Evolutionary conservation across 2,797 vertebrate genomes (phyloP).

Genomic region (Mareca penelope): DNA sequence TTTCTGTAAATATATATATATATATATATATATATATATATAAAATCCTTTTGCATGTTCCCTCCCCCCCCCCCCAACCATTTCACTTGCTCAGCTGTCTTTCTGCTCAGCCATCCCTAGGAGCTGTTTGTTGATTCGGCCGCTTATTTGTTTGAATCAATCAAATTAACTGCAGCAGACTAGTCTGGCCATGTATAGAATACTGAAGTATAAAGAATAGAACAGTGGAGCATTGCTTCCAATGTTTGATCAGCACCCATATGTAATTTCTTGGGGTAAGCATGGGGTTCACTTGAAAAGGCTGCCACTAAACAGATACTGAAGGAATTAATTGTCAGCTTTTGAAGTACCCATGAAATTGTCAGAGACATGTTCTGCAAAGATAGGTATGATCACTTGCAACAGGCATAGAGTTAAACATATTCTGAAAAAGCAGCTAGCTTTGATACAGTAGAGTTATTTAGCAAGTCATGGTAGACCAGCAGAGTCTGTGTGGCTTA

Average conservation of each 20-base stretch:
- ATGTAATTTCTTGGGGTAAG: not conserved
- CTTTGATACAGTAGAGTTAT: not conserved
- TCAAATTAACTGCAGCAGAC: conserved; percentile 29
- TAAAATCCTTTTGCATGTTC: not conserved
- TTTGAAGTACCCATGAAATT: not conserved
- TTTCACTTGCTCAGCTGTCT: not conserved
- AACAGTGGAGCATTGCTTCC: not conserved
- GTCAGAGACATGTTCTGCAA: not conserved
- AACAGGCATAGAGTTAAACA: not conserved
- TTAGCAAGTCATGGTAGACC: not conserved
- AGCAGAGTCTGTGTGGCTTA: not conserved
- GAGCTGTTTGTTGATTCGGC: conserved; percentile 7
- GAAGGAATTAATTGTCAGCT: not conserved
- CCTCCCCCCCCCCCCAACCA: too few species aligned
- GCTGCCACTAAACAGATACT: not conserved
- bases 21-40: not conserved
- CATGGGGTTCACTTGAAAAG: not conserved
- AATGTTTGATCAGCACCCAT: not conserved
- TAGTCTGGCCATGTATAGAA: conserved; percentile 12
- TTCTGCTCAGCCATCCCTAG: not conserved
- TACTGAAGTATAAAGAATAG: not conserved
- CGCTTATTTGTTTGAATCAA: conserved; percentile 22
- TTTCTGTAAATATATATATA: not conserved
- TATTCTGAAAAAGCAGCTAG: not conserved
- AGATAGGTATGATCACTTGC: not conserved